Percentiles rank a stretch among this genome's conserved stretches.
Conservation (phyloP, 2,113 vertebrate species). For the Osmerus mordax region DNA sequence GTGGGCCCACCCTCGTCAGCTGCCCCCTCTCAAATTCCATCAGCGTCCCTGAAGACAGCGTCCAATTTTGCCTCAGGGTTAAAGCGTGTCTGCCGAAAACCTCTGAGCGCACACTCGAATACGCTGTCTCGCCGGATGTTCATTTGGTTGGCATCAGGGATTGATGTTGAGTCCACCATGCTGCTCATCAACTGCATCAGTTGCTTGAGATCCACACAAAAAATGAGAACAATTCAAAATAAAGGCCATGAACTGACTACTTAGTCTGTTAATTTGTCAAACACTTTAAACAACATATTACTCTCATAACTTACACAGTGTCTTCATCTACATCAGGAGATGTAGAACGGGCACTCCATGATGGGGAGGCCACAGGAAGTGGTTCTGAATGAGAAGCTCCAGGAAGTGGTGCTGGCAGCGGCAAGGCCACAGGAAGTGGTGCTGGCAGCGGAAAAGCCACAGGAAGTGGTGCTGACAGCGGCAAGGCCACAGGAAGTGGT, state of each 20-base stretch:
- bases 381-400: background rate
- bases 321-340: background rate
- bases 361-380: background rate
- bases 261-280: too few relatives aligned
- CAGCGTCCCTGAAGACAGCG: constrained; percentile 10
- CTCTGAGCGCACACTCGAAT: background rate
- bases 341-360: background rate
- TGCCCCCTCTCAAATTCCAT: constrained; percentile 15
- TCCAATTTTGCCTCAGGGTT: constrained; percentile 11
- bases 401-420: background rate
- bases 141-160: constrained; percentile 14
- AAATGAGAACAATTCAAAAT: background rate
- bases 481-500: too few relatives aligned
- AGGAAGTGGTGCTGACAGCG: background rate
- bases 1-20: constrained; percentile 17
- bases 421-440: too few relatives aligned
- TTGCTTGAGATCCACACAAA: background rate
- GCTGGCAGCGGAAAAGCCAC: too few relatives aligned
- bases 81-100: constrained; percentile 4
- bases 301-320: background rate
- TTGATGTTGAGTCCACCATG: background rate
- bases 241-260: too few relatives aligned
- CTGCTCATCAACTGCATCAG: background rate
- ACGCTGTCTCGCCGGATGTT: constrained; percentile 9
- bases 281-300: too few relatives aligned